A percentile compares a stretch with the other conserved stretches of the same genome.
Evolutionary conservation across 2,888 invertebrate species (phyloP).

Genomic region (Periphyllus acericola): DNA sequence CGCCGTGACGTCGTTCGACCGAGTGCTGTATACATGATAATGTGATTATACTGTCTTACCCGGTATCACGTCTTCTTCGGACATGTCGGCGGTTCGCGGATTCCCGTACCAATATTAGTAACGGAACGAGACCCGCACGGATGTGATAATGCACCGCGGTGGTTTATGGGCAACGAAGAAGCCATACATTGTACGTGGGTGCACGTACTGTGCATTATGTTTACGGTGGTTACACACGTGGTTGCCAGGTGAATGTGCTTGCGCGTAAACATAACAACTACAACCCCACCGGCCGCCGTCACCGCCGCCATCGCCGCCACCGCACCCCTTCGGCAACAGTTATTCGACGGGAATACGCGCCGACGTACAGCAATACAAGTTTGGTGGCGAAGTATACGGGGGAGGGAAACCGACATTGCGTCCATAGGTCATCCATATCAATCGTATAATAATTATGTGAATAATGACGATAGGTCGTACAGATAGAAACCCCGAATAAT

Average conservation of each 20-base stretch:
- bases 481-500: too few relatives aligned
- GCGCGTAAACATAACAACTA: constrained; percentile 47
- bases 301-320: too few relatives aligned
- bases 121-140: not conserved
- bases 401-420: too few relatives aligned
- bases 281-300: too few relatives aligned
- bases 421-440: too few relatives aligned
- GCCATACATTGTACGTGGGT: not conserved
- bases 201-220: constrained; percentile 24
- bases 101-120: not conserved
- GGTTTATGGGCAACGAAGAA: constrained; percentile 12
- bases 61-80: constrained; percentile 54
- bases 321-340: constrained; percentile 43
- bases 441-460: too few relatives aligned
- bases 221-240: constrained; percentile 61
- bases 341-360: constrained; percentile 3
- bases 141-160: constrained; percentile 5
- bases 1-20: too few relatives aligned
- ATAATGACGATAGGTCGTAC: too few relatives aligned
- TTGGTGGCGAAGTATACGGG: not conserved
- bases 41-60: constrained; percentile 11
- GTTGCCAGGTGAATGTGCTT: constrained; percentile 45
- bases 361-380: not conserved
- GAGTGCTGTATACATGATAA: not conserved
- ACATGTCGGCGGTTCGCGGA: constrained; percentile 8